phyloP scores from a whole-genome alignment of 2,888 invertebrate genomes.

The Chrysotoxum bicinctum region DNA sequence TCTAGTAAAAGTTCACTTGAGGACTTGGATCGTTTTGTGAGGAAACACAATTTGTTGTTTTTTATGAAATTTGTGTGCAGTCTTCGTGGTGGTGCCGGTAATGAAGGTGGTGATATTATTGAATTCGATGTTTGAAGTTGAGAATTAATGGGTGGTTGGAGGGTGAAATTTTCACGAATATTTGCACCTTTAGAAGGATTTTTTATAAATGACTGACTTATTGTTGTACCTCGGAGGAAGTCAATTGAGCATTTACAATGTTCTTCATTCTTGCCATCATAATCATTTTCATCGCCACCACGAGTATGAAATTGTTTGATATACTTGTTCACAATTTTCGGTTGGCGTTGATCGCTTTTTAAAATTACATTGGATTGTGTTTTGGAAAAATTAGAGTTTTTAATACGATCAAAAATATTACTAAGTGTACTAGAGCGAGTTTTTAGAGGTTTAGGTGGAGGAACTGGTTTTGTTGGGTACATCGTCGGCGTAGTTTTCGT shows the following conservation, averaged over 20 bases:
- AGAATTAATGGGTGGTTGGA: conserved; percentile 74
- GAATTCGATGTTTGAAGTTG: conserved; percentile 73
- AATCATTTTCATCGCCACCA: conserved; percentile 63
- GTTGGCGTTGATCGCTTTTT: conserved; percentile 59
- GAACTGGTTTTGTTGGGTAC: conserved; percentile 1
- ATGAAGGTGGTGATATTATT: conserved; percentile 64
- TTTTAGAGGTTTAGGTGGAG: conserved; percentile 65
- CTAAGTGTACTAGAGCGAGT: conserved; percentile 77
- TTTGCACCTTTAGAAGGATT: conserved; percentile 71
- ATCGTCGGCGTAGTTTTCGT: conserved; percentile 72
- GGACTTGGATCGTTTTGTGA: not conserved
- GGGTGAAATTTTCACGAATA: conserved; percentile 46
- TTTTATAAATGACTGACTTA: conserved; percentile 81
- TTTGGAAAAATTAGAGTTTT: conserved; percentile 73
- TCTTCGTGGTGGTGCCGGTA: conserved; percentile 60
- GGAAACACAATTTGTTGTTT: not conserved
- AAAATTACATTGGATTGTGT: conserved; percentile 76
- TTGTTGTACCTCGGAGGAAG: conserved; percentile 80
- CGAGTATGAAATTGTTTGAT: conserved; percentile 75
- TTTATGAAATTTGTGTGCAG: not conserved
- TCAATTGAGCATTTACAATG: conserved; percentile 75
- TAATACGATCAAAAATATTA: conserved; percentile 78
- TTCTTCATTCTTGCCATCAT: conserved; percentile 50
- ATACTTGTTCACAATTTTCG: conserved; percentile 74
- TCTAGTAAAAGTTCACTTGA: conserved; percentile 75